phyloP scores from a whole-genome alignment of 2,888 invertebrate species.

The Kryphioiulus occultus region DNA sequence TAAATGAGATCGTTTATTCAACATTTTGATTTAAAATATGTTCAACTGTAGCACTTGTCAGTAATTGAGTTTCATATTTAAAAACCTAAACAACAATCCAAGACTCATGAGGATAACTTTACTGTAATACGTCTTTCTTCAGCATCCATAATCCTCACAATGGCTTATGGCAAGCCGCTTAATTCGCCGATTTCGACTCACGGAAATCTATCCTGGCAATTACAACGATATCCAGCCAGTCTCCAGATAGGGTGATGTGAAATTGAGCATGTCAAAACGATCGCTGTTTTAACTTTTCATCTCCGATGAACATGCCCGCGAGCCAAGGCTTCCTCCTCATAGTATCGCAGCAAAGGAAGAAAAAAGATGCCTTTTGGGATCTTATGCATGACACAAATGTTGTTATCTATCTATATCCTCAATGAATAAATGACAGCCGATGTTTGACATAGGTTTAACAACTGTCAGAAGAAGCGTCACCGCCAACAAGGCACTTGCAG shows the following conservation, averaged over 20 bases:
- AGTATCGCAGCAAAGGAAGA: background rate
- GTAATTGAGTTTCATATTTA: too few relatives aligned
- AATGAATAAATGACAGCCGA: slow-evolving; percentile 1
- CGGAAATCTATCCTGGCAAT: background rate
- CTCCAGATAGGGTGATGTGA: background rate
- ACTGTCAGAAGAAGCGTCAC: background rate
- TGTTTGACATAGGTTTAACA: slow-evolving; percentile 15
- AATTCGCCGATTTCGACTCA: background rate
- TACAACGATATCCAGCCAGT: background rate
- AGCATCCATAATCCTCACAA: background rate
- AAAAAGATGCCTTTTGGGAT: background rate
- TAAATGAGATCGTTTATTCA: too few relatives aligned
- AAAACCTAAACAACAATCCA: background rate
- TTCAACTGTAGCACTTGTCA: too few relatives aligned
- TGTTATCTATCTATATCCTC: slow-evolving; percentile 8
- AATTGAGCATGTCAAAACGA: background rate
- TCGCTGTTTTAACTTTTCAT: background rate
- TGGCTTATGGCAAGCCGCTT: background rate
- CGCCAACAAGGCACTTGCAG: background rate
- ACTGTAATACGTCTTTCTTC: background rate
- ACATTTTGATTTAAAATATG: too few relatives aligned
- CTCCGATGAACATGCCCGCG: background rate
- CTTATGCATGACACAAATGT: slow-evolving; percentile 6
- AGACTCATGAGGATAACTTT: background rate
- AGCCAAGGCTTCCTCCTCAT: background rate